These are phyloP conservation scores for Denticeps clupeoides DNA, from an alignment of 2,797 vertebrate species.

Conservation along the genomic window DNA sequence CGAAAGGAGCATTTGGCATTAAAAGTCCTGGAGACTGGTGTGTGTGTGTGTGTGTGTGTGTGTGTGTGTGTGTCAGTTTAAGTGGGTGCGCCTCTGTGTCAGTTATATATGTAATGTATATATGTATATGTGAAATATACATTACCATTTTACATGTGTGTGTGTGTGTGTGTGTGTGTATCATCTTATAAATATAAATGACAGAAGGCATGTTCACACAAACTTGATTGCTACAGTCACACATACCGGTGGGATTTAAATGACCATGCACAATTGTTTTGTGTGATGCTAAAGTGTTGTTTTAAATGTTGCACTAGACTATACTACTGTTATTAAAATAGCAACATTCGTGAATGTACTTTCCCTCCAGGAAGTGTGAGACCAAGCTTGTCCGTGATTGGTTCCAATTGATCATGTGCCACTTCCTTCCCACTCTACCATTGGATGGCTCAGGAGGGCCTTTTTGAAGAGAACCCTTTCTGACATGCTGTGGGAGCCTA, in stretches of 20 bases:
- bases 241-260: background rate
- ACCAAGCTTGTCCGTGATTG: constrained; percentile 43
- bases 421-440: constrained; percentile 34
- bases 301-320: constrained; percentile 48
- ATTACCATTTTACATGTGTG: too few relatives aligned
- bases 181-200: too few relatives aligned
- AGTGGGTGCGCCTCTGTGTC: background rate
- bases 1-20: constrained; percentile 54
- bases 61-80: constrained; percentile 7
- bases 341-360: constrained; percentile 57
- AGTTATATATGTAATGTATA: constrained; percentile 7
- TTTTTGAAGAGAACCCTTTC: constrained; percentile 59
- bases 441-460: constrained; percentile 53
- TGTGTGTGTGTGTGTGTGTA: constrained; percentile 18
- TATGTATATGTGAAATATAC: constrained; percentile 21
- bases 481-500: constrained; percentile 57
- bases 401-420: constrained; percentile 39
- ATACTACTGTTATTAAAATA: constrained; percentile 62
- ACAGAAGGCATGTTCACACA: too few relatives aligned
- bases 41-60: constrained; percentile 15
- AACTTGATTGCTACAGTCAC: background rate
- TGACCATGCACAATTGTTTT: constrained; percentile 12
- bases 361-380: constrained; percentile 60
- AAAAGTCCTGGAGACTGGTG: constrained; percentile 30
- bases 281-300: constrained; percentile 43